phyloP scores from a whole-genome alignment of 2,797 vertebrate species.

The Coregonus sp. region DNA sequence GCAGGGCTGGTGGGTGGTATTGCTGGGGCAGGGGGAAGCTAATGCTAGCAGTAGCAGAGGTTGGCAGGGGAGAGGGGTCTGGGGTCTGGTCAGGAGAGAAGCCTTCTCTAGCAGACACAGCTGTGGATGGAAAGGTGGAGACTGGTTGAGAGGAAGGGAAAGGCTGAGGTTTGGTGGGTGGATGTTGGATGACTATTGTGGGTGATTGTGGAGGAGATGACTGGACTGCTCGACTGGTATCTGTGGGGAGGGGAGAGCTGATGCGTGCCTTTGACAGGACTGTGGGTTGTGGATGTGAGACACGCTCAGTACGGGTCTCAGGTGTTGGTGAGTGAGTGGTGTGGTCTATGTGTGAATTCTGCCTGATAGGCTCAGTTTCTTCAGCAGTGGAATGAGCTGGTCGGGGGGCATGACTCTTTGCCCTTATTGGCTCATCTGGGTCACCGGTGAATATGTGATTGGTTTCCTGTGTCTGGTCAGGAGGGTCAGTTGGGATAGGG shows the following conservation, averaged over 20 bases:
- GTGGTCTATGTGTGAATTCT: neutral
- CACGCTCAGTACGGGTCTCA: neutral
- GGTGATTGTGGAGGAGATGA: slow-evolving; percentile 5
- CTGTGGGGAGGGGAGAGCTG: slow-evolving; percentile 6
- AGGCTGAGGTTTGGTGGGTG: slow-evolving; percentile 10
- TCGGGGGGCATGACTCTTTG: neutral
- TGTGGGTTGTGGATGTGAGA: neutral
- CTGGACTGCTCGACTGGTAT: neutral
- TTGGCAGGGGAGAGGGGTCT: slow-evolving; percentile 1
- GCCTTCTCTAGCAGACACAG: neutral
- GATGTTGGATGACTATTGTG: neutral
- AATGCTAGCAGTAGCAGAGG: slow-evolving; percentile 12
- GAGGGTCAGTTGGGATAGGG: slow-evolving; percentile 2
- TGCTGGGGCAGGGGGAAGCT: slow-evolving; percentile 28
- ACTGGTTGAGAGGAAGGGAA: neutral
- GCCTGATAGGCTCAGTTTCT: neutral
- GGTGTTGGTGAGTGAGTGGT: neutral
- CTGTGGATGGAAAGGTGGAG: neutral
- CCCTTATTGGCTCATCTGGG: neutral
- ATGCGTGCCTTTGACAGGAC: neutral
- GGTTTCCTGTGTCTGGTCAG: neutral
- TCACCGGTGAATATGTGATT: neutral
- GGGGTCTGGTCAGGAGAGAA: slow-evolving; percentile 26
- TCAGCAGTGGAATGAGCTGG: neutral
- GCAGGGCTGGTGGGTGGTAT: slow-evolving; percentile 4